Percentiles rank a stretch among this genome's conserved stretches.
These are phyloP conservation scores for Gerosis bhagava DNA, from an alignment of 2,888 invertebrate species.

Conservation along the genomic window DNA sequence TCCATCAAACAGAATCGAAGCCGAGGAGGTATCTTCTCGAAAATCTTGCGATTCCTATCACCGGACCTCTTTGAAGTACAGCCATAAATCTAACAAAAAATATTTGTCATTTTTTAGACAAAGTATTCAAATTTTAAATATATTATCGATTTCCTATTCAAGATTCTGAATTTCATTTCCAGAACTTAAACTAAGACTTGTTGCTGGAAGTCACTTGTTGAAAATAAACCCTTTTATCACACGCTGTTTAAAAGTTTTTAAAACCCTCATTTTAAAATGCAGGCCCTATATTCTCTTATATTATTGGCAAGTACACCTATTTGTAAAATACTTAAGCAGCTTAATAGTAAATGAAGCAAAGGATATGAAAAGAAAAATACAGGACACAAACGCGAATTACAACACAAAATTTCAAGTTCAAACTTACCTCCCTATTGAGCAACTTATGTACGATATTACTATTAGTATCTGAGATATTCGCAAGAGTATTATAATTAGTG, in stretches of 20 bases:
- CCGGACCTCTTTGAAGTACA: slow-evolving; percentile 70
- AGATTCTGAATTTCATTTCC: no score
- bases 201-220: slow-evolving; percentile 8
- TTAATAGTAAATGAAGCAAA: no score
- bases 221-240: background rate
- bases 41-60: slow-evolving; percentile 70
- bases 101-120: background rate
- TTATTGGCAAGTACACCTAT: no score
- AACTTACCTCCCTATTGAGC: slow-evolving; percentile 83
- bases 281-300: no score
- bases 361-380: slow-evolving; percentile 12
- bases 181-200: slow-evolving; percentile 13
- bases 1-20: slow-evolving; percentile 84
- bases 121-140: no score
- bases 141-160: no score
- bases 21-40: slow-evolving; percentile 81
- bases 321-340: no score
- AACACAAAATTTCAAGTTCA: slow-evolving; percentile 34
- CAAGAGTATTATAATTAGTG: slow-evolving; percentile 49
- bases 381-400: background rate
- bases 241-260: no score
- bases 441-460: slow-evolving; percentile 77
- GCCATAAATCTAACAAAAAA: slow-evolving; percentile 70
- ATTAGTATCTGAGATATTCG: slow-evolving; percentile 49
- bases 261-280: no score